Conservation (phyloP, 2,888 invertebrate genomes). For the Lasioglossum oenotherae region DNA sequence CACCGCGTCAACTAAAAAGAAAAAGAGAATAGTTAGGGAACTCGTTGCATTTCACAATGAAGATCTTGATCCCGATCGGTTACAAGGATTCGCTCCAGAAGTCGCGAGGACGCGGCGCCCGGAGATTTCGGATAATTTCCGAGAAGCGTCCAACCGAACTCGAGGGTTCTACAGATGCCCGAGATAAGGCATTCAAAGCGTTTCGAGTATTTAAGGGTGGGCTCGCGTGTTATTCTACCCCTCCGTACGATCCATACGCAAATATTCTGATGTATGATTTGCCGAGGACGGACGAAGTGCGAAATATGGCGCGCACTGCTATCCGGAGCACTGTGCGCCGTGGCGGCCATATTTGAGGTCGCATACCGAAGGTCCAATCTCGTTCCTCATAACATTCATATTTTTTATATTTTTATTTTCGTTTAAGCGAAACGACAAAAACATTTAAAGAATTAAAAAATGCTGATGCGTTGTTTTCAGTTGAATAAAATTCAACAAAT, state of each 20-base stretch:
- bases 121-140: constrained; percentile 83
- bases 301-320: constrained; percentile 50
- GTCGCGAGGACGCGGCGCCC: constrained; percentile 53
- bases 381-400: background rate
- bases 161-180: constrained; percentile 82
- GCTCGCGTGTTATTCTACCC: constrained; percentile 66
- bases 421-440: too few relatives aligned
- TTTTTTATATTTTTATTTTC: background rate
- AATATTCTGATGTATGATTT: constrained; percentile 46
- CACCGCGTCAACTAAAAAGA: constrained; percentile 40
- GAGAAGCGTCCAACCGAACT: constrained; percentile 82
- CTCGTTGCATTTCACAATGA: constrained; percentile 58
- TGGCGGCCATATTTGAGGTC: constrained; percentile 41
- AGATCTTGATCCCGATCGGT: constrained; percentile 79
- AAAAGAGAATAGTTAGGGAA: background rate
- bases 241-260: constrained; percentile 34
- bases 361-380: background rate
- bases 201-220: constrained; percentile 81
- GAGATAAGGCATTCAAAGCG: constrained; percentile 83
- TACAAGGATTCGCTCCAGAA: constrained; percentile 76
- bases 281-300: constrained; percentile 39
- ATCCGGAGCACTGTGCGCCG: background rate
- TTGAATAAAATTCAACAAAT: too few relatives aligned
- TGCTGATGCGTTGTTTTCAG: too few relatives aligned
- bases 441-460: too few relatives aligned